Evolutionary conservation across 2,888 invertebrate genomes (phyloP), one percentile per base, ranked within the genome.

Genomic region (Hyposoter didymator): DNA sequence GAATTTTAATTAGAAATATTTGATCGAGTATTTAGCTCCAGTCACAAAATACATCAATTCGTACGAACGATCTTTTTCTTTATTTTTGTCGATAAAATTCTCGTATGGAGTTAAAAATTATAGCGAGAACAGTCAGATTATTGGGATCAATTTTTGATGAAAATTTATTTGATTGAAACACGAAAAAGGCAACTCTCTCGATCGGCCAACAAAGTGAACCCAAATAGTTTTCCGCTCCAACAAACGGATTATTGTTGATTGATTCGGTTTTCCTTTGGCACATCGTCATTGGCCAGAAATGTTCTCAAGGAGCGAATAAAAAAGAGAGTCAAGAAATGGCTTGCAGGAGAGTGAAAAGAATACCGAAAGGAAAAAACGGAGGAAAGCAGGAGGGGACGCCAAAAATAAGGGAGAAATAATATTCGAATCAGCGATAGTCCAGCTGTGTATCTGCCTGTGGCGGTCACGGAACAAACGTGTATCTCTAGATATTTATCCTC

Each of bases 371-470:
- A 4, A 19, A 12, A 59, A 19, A 22, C 19, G 39, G 43, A n/a
- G 35, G 35, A 75, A 47, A 5, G n/a, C n/a, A n/a, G 28, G 59
- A 28, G 28, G 52, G 5, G 39, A 22, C 32, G 47, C 39, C 22
- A 52, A 52, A 78, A 79, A 74, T 39, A 39, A 39, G 45, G 69
- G 12, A 69, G 76, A 70, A 82, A 19, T 19, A 59, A 17, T 47
- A 75, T 22, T 55, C 28, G 66, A 81, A 70, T 82, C 76, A n/a
- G 55, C 32, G n/a, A n/a, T 39, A 62, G 82, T 73, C 84, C 78
- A 78, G 78, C 78, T 82, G 81, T 84, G 84, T 69, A 78, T 55
- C 62, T 19, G 84, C 82, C 82, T 67, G 78, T 82, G 84, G 84
- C 81, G 52, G 78, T 84, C 84, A 82, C 82, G 82, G 74, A 49